Base-by-base conservation (phyloP, 2,113 vertebrate genomes). In the Dromiciops gliroides region DNA sequence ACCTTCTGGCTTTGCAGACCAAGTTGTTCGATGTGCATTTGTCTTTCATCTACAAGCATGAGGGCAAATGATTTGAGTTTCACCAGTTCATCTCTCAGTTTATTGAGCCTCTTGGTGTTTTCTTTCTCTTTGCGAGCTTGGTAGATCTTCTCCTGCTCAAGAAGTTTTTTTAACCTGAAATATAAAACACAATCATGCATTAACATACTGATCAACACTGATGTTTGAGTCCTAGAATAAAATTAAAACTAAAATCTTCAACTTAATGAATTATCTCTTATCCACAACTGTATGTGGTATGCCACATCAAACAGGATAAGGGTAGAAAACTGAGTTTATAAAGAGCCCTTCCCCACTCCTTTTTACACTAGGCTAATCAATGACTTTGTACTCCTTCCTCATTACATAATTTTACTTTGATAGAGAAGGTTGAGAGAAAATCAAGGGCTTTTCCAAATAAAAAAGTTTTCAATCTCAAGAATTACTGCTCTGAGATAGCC, bases 31-130 rank as follows among this genome's bases (percentile, higher is more conserved):
- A 99, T 98, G 95, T 99, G 99, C 97, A 99, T 99, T 98, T 99
- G 99, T 96, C 99, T 99, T 97, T 99, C 99, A 92, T 99, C 99
- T 96, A 99, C 99, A 98, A 99, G 98, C 99, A 99, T 99, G 97
- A 99, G 99, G 95, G 99, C 99, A 95, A 99, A 99, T 67, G 99
- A 99, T 98, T 99, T 99, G 28, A 99, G 99, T 97, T 99, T 99
- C 8, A 99, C 99, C 94, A 99, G 98, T 97, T 99, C 99, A 25
- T 99, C 99, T 97, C 99, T 97, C 92, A 99, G 98, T 97, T 99
- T 99, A 97, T 98, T 99, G 94, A 99, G 98, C 83, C 98, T 98
- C 97, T 98, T 99, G 94, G 98, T 98, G 93, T 99, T 99, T 83
- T 99, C 99, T 94, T 99, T 99, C 95, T 99, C 99, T 95, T 99